Evolutionary conservation across 2,113 vertebrate species (phyloP).

Genomic region (Rhabdomys dilectus): DNA sequence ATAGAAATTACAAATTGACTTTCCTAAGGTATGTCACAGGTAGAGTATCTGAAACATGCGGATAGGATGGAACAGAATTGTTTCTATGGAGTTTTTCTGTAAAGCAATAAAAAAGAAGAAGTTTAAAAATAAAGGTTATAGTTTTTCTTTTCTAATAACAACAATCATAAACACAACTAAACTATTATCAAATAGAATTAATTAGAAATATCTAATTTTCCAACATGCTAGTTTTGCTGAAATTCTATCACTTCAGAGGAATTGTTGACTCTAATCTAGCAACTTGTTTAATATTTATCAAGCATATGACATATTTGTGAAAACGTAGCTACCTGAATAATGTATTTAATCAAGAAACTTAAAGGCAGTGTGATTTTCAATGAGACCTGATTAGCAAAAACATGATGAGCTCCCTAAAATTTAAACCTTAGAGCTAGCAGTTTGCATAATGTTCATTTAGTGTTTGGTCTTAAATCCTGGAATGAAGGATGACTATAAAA

Average conservation of each 20-base stretch:
- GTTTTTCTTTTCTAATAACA: constrained; percentile 1
- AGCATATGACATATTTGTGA: constrained; percentile 66
- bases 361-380: constrained; percentile 74
- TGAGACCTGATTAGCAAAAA: constrained; percentile 77
- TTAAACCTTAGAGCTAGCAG: constrained; percentile 66
- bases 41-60: background rate
- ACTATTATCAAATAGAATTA: constrained; percentile 41
- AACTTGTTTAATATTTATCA: constrained; percentile 53
- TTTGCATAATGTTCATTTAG: constrained; percentile 47
- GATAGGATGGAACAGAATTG: background rate
- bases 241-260: constrained; percentile 49
- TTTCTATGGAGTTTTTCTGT: background rate
- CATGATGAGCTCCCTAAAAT: constrained; percentile 68
- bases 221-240: background rate
- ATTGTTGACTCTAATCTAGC: constrained; percentile 31
- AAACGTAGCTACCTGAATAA: constrained; percentile 80
- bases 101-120: background rate
- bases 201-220: constrained; percentile 52
- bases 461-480: constrained; percentile 54
- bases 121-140: background rate
- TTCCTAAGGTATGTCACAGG: background rate
- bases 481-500: constrained; percentile 57
- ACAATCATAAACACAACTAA: background rate
- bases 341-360: constrained; percentile 83
- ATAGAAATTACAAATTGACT: background rate